phyloP scores from a whole-genome alignment of 2,797 vertebrate species.

The Fratercula arctica region DNA sequence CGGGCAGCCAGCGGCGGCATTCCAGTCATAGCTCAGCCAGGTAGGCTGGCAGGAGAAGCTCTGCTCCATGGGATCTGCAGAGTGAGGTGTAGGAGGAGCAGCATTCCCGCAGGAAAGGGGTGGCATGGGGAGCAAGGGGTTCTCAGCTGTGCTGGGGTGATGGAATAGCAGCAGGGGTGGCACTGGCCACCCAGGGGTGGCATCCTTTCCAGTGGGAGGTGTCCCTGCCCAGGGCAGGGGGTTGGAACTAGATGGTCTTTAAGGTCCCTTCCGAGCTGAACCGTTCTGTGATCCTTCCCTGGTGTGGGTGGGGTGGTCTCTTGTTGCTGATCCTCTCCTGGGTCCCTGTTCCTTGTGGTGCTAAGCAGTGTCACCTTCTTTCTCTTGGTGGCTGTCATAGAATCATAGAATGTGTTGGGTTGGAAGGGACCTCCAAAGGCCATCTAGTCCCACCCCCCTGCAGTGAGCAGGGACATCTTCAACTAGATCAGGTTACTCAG shows the following conservation, averaged over 20 bases:
- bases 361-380: background rate
- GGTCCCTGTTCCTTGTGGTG: rapidly evolving
- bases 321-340: background rate
- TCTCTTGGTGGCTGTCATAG: background rate
- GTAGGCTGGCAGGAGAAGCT: slow-evolving; percentile 57
- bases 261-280: too few species aligned
- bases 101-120: background rate
- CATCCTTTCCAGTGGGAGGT: background rate
- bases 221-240: too few species aligned
- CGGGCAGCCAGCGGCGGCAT: slow-evolving; percentile 58
- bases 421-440: too few species aligned
- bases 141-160: rapidly evolving
- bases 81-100: background rate
- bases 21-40: slow-evolving; percentile 76
- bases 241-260: too few species aligned
- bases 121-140: background rate
- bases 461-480: too few species aligned
- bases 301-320: background rate
- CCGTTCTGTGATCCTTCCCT: background rate
- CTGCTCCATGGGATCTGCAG: background rate
- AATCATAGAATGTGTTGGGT: too few species aligned
- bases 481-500: too few species aligned
- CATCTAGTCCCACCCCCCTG: too few species aligned
- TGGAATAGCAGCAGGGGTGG: background rate
- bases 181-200: background rate